phyloP scores from a whole-genome alignment of 2,888 invertebrate species.

The Apodemia zela region DNA sequence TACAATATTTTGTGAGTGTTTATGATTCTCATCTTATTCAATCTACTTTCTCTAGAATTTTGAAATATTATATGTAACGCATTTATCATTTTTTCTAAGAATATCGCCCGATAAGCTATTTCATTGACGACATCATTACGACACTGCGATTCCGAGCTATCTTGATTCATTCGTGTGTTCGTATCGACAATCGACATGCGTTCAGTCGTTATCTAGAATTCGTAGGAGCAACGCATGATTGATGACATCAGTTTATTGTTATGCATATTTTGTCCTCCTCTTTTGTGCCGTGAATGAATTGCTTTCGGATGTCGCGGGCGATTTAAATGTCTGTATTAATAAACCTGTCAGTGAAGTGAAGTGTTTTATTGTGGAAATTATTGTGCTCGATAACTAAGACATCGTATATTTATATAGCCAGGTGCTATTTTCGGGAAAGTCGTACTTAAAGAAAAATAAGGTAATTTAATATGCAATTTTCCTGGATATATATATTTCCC shows the following conservation, averaged over 20 bases:
- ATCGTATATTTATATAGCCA: no score
- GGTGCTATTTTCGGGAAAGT: no score
- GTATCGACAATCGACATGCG: constrained; percentile 36
- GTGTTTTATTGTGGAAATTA: background rate
- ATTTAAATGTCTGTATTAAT: constrained; percentile 25
- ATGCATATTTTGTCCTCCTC: constrained; percentile 43
- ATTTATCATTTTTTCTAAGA: constrained; percentile 1
- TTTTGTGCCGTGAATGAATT: constrained; percentile 47
- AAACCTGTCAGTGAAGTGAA: constrained; percentile 16
- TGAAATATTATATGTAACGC: background rate
- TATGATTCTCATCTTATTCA: constrained; percentile 8
- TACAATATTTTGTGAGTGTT: background rate
- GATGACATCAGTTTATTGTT: constrained; percentile 43
- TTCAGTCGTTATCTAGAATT: constrained; percentile 44
- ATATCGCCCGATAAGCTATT: constrained; percentile 19
- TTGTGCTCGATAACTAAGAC: background rate
- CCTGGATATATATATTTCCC: no score
- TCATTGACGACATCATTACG: constrained; percentile 21
- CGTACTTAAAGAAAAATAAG: no score
- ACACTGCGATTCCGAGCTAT: constrained; percentile 26
- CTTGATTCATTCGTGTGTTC: constrained; percentile 39
- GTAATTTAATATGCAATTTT: no score
- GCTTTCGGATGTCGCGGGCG: constrained; percentile 46
- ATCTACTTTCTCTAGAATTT: background rate
- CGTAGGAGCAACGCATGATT: constrained; percentile 45